Percentiles rank a stretch among this genome's conserved stretches.
Evolutionary conservation across 2,797 vertebrate genomes (phyloP).

Genomic region (Scolopax bukidnonensis): DNA sequence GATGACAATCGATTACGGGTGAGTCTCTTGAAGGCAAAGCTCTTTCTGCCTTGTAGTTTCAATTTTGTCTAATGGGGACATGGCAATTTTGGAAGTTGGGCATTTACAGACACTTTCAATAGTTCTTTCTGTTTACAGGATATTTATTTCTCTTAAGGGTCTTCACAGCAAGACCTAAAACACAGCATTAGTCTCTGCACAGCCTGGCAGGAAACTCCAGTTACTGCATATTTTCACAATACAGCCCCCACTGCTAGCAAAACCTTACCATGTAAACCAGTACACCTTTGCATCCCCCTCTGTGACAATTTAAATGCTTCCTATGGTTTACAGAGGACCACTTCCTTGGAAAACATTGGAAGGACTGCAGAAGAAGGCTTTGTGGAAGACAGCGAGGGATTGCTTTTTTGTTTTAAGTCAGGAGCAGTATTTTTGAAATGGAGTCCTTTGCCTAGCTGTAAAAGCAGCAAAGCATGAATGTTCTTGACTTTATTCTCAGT

Average conservation of each 20-base stretch:
- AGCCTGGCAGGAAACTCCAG: neutral
- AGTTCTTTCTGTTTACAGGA: neutral
- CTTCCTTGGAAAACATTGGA: neutral
- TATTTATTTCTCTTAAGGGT: neutral
- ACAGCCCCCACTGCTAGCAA: rapidly evolving
- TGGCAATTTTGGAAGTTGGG: neutral
- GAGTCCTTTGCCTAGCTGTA: neutral
- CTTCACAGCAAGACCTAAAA: neutral
- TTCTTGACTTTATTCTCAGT: neutral
- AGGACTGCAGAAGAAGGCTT: neutral
- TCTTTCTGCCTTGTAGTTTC: neutral
- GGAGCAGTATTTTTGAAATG: neutral
- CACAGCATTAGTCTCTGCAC: neutral
- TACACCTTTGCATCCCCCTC: neutral
- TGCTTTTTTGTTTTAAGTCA: neutral
- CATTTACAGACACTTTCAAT: neutral
- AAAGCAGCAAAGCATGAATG: neutral
- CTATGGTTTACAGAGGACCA: neutral
- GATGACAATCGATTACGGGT: conserved; percentile 95
- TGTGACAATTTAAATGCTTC: neutral
- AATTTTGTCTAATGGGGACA: neutral
- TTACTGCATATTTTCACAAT: neutral
- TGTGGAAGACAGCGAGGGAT: neutral
- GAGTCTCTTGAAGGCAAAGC: conserved; percentile 55
- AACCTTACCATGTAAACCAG: rapidly evolving